phyloP scores from a whole-genome alignment of 1,140 invertebrate species.

The Anoplolepis gracilipes region DNA sequence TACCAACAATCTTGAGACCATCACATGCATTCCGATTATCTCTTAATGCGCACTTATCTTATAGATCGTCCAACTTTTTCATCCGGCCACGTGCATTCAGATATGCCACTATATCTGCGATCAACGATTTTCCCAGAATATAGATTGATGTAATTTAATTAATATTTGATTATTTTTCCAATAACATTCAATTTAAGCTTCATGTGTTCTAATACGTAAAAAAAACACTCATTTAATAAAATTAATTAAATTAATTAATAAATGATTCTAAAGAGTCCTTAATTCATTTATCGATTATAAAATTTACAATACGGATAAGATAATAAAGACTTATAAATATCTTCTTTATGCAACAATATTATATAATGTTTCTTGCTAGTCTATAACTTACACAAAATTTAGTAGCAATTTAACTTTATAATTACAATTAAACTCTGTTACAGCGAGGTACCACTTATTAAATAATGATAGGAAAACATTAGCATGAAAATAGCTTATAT shows the following conservation, averaged over 20 bases:
- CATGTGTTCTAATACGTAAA: not conserved
- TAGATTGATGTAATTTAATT: not conserved
- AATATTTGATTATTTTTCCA: not conserved
- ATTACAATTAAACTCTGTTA: slow-evolving; percentile 24
- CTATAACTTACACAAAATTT: not conserved
- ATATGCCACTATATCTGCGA: not conserved
- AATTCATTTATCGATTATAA: not conserved
- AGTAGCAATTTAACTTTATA: slow-evolving; percentile 26
- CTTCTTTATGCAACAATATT: not conserved
- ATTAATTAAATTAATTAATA: not conserved
- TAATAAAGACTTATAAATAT: not conserved
- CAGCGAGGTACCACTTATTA: not conserved
- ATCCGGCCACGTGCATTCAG: not conserved
- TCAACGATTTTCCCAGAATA: not conserved
- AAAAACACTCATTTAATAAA: not conserved
- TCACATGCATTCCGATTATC: slow-evolving; percentile 65
- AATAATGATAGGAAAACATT: slow-evolving; percentile 6
- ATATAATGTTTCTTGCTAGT: not conserved
- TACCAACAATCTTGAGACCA: slow-evolving; percentile 29
- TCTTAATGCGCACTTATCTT: slow-evolving; percentile 64
- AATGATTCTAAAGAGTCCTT: not conserved
- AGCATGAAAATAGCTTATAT: slow-evolving; percentile 11
- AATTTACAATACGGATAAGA: not conserved
- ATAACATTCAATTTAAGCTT: not conserved
- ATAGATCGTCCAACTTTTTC: slow-evolving; percentile 50